Conservation (phyloP, 2,888 invertebrate species). For the Nemoura dubitans region DNA sequence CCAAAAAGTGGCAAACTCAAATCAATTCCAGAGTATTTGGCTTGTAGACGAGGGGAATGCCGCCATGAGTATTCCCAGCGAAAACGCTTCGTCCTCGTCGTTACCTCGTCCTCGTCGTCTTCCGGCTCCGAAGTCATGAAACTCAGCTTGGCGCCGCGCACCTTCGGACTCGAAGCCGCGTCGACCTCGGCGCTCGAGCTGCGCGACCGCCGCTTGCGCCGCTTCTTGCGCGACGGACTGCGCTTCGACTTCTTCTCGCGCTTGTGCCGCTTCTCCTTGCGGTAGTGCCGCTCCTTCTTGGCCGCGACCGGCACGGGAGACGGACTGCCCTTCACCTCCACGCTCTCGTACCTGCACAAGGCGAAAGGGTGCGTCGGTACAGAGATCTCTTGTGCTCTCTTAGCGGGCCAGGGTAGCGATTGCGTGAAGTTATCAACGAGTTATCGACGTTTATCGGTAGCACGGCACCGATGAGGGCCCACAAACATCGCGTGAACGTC, state of each 20-base stretch:
- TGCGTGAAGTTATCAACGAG: no score
- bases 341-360: not conserved
- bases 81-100: no score
- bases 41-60: no score
- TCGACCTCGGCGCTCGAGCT: constrained; percentile 67
- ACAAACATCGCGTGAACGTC: no score
- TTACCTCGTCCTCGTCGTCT: not conserved
- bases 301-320: constrained; percentile 52
- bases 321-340: constrained; percentile 49
- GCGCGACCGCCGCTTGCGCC: constrained; percentile 64
- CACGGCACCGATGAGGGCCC: no score
- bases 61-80: no score
- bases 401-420: no score
- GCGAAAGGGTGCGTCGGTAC: constrained; percentile 47
- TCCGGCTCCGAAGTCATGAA: not conserved
- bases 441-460: no score
- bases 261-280: constrained; percentile 63
- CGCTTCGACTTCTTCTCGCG: constrained; percentile 70
- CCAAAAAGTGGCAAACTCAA: no score
- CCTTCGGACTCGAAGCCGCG: constrained; percentile 18
- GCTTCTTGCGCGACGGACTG: constrained; percentile 60
- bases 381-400: no score
- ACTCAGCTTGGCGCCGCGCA: not conserved
- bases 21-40: no score
- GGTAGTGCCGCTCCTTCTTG: constrained; percentile 36